Base-by-base conservation (phyloP, 2,888 invertebrate species). In the Nycteola revayana region DNA sequence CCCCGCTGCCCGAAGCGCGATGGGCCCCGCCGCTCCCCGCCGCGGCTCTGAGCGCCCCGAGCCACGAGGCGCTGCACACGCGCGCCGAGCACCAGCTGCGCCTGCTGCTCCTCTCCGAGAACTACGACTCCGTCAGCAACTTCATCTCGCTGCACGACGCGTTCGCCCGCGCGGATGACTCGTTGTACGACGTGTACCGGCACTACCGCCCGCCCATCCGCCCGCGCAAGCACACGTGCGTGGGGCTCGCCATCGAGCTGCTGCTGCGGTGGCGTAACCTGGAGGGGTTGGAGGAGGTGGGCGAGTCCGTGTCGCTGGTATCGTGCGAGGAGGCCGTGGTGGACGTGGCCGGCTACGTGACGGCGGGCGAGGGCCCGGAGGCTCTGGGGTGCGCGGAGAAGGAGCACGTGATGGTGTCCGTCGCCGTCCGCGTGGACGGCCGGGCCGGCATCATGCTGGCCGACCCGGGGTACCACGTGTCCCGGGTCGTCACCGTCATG, bases 401-500 rank as follows among this genome's bases (percentile, higher is more conserved):
- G 79, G 97, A 97, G 75, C 97, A 97, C 77, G 95, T 96, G 25
- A 90, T 96, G 81, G 93, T 94, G 38, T 94, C 94, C 42, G 90
- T 96, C 68, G 93, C 92, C 57, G 90, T 96, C 41, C 81, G 90
- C 51, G 91, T 96, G 36, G 93, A 91, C 28, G 94, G 93, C 17
- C 91, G 97, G 22, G 79, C 87, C 1, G 97, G 96, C 17, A 89
- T 95, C 29, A 82, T 97, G 83, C 91, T 97, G 10, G 92, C 96
- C 23, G 97, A 97, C 89, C 96, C 97, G 0, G 97, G 97, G 9
- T 97, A 97, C 81, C 97, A 97, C 77, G 94, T 97, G 42, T 94
- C 95, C 24, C 90, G 96, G 42, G 94, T 95, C 36, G 92, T 97
- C 42, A 95, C 96, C 10, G 93, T 96, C 31, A 97, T 97, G 97